Base-by-base conservation (phyloP, 2,888 invertebrate genomes). In the Idaea aversata region DNA sequence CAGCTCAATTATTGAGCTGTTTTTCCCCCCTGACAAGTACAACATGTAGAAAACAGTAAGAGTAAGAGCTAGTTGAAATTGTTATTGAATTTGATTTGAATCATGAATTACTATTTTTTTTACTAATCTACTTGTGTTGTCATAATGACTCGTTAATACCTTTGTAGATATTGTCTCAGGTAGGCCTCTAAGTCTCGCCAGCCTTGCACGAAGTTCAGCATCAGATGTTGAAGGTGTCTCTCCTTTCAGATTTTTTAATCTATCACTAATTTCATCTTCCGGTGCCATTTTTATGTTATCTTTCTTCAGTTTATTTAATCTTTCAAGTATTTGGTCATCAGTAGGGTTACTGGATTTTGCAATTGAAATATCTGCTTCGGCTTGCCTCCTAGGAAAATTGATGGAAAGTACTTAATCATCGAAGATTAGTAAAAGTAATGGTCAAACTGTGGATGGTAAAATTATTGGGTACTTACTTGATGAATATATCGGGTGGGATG, bases 131-230 rank as follows among this genome's bases (percentile, higher is more conserved):
- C 10, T 6, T 7, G 47, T 47, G 13, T 47, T 7, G 4, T 61
- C 3, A 15, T 35, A 15, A 61, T 36, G 61, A 62, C 63, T 63
- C 16, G 35, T 34, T 16, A 5, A 59, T 80, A 87, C 90, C 83
- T 89, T 85, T 65, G 72, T 79, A 62, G 79, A 73, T 47, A 81
- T 61, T 59, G 75, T 70, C 65, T 80, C 61, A 67, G 93, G 90
- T 68, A 94, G 90, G 66, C 95, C 96, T 84, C 95, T 95, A n/a
- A 97, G 87, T 75, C 94, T 93, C 3, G 95, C 95, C 60, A 97
- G 84, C 77, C 96, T 90, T 64, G 88, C 85, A 68, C 94, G 93
- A 70, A 97, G 92, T 78, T 97, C 96, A 57, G 93, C 93, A 77
- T 96, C 95, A 34, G 94, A 93, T 34, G 94, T 93, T 38, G 90